Evolutionary conservation across 2,797 vertebrate genomes (phyloP).

Genomic region (Chelidonichthys spinosus): DNA sequence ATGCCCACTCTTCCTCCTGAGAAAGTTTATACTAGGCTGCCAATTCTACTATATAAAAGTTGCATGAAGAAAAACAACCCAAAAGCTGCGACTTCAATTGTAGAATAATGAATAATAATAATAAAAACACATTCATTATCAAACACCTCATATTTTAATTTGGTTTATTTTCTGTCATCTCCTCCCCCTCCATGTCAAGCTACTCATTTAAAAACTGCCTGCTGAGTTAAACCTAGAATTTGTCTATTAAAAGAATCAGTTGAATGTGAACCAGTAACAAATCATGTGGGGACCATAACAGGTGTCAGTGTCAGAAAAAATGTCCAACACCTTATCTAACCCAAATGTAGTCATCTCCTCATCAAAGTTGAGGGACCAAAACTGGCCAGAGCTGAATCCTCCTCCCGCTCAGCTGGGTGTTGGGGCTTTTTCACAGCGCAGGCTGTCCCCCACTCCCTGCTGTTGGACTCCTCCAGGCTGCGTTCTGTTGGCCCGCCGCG

Average conservation of each 20-base stretch:
- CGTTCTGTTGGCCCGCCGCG: conserved; percentile 84
- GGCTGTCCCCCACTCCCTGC: conserved; percentile 83
- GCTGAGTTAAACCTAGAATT: conserved; percentile 57
- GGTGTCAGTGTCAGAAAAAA: conserved; percentile 70
- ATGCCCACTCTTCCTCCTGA: neutral
- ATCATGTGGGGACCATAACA: conserved; percentile 65
- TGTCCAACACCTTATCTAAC: conserved; percentile 67
- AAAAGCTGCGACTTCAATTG: neutral
- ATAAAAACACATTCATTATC: neutral
- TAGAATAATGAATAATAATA: neutral
- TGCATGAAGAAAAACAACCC: neutral
- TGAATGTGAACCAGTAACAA: conserved; percentile 56
- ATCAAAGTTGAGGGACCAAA: conserved; percentile 75
- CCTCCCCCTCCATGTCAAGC: conserved; percentile 38
- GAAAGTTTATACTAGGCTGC: conserved; percentile 6
- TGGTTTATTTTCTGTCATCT: conserved; percentile 18
- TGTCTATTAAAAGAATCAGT: conserved; percentile 63
- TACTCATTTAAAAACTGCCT: conserved; percentile 62
- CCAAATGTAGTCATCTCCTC: conserved; percentile 66
- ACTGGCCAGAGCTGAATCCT: conserved; percentile 78
- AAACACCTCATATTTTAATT: conserved; percentile 30
- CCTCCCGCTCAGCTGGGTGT: conserved; percentile 81
- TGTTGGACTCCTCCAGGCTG: conserved; percentile 86
- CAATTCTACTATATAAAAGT: conserved; percentile 12
- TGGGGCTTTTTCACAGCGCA: conserved; percentile 85